These are phyloP conservation scores for Aethes cnicana DNA, from an alignment of 2,888 invertebrate genomes.

Conservation along the genomic window DNA sequence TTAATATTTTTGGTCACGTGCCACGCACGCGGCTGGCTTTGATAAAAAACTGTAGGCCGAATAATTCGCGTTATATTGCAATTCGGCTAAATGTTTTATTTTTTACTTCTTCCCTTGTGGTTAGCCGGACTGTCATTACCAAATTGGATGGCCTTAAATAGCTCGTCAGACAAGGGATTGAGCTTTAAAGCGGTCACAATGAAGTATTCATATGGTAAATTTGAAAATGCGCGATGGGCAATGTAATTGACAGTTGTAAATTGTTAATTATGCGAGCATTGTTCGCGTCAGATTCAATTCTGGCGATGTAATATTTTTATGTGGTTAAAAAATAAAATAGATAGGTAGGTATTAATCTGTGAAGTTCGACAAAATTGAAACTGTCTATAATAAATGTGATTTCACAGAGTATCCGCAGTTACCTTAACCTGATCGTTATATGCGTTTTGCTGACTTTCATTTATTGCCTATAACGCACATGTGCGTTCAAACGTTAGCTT, in stretches of 20 bases:
- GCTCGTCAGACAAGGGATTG: slow-evolving; percentile 26
- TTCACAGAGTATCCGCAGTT: no score
- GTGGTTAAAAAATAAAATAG: background rate
- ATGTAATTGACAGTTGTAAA: slow-evolving; percentile 4
- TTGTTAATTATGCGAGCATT: slow-evolving; percentile 4
- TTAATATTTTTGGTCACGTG: slow-evolving; percentile 79
- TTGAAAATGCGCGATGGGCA: slow-evolving; percentile 19
- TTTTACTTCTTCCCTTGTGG: slow-evolving; percentile 68
- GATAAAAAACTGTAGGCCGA: slow-evolving; percentile 77
- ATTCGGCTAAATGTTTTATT: slow-evolving; percentile 75
- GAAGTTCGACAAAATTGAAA: no score
- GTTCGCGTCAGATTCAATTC: no score
- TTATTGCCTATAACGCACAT: no score
- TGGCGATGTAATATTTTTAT: no score
- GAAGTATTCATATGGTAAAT: slow-evolving; percentile 29
- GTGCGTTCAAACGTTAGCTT: no score
- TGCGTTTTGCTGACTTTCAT: no score
- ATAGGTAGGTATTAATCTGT: no score
- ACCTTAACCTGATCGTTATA: no score
- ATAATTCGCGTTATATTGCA: slow-evolving; percentile 79
- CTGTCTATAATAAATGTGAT: no score
- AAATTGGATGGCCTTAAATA: slow-evolving; percentile 61
- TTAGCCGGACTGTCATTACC: slow-evolving; percentile 62
- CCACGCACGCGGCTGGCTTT: slow-evolving; percentile 67
- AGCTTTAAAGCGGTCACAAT: slow-evolving; percentile 5